phyloP scores from a whole-genome alignment of 2,797 vertebrate genomes.

The Pelodytes ibericus region DNA sequence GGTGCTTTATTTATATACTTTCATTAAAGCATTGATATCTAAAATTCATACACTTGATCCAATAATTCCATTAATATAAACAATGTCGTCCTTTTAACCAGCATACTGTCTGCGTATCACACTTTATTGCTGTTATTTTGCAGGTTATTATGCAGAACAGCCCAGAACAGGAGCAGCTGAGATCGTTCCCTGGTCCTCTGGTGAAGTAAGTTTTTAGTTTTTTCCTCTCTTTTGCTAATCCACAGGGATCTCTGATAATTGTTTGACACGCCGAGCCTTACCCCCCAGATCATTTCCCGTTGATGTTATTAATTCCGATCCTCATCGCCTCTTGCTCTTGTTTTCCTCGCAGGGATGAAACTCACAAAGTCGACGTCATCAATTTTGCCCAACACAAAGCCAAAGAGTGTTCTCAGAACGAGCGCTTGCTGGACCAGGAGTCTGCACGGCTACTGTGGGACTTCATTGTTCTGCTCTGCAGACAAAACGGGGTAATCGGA shows the following conservation, averaged over 20 bases:
- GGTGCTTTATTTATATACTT: too few relatives aligned
- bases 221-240: too few relatives aligned
- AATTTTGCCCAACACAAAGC: constrained; percentile 96
- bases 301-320: too few relatives aligned
- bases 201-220: constrained; percentile 79
- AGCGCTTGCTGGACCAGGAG: constrained; percentile 88
- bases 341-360: constrained; percentile 81
- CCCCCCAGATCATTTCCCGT: too few relatives aligned
- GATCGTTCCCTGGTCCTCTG: constrained; percentile 90
- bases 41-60: too few relatives aligned
- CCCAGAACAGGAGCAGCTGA: constrained; percentile 86
- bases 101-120: too few relatives aligned
- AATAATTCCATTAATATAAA: too few relatives aligned
- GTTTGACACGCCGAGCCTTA: too few relatives aligned
- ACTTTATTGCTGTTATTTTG: constrained; percentile 43
- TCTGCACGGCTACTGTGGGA: constrained; percentile 94
- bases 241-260: too few relatives aligned
- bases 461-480: constrained; percentile 90
- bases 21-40: too few relatives aligned
- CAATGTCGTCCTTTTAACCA: too few relatives aligned
- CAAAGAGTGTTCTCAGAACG: constrained; percentile 83
- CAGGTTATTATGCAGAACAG: constrained; percentile 89
- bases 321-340: too few relatives aligned
- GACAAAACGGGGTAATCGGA: constrained; percentile 91
- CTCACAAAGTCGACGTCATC: constrained; percentile 98